These are phyloP conservation scores for Anthophora plumipes DNA, from an alignment of 2,888 invertebrate species.

Conservation along the genomic window DNA sequence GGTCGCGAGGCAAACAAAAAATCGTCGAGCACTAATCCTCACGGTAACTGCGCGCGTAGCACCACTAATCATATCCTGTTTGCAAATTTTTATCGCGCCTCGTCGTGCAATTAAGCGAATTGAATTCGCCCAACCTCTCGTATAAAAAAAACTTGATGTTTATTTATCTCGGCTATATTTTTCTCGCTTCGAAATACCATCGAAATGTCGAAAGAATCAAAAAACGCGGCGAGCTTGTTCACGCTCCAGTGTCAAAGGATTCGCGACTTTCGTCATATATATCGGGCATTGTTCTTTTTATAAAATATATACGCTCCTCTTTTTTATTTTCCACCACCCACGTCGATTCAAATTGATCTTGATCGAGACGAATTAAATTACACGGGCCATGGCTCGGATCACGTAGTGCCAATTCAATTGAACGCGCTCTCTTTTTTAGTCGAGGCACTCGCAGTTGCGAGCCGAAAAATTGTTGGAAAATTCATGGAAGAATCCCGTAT, in stretches of 20 bases:
- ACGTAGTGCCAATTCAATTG: constrained; percentile 31
- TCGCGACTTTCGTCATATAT: background rate
- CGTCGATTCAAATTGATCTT: constrained; percentile 30
- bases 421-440: background rate
- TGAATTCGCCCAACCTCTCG: constrained; percentile 2
- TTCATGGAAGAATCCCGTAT: constrained; percentile 26
- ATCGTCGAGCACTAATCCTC: constrained; percentile 40
- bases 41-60: background rate
- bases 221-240: background rate
- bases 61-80: constrained; percentile 26
- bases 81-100: constrained; percentile 22
- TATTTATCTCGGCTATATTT: background rate
- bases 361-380: constrained; percentile 42
- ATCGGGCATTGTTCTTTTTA: constrained; percentile 2
- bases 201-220: background rate
- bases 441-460: background rate
- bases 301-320: constrained; percentile 1
- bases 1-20: constrained; percentile 41
- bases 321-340: background rate
- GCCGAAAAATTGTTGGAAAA: constrained; percentile 38
- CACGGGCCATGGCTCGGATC: constrained; percentile 17
- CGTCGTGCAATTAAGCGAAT: constrained; percentile 36
- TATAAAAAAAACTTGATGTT: background rate
- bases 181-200: background rate
- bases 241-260: background rate